These are phyloP conservation scores for Unio pictorum DNA, from an alignment of 2,888 invertebrate species.

Conservation along the genomic window DNA sequence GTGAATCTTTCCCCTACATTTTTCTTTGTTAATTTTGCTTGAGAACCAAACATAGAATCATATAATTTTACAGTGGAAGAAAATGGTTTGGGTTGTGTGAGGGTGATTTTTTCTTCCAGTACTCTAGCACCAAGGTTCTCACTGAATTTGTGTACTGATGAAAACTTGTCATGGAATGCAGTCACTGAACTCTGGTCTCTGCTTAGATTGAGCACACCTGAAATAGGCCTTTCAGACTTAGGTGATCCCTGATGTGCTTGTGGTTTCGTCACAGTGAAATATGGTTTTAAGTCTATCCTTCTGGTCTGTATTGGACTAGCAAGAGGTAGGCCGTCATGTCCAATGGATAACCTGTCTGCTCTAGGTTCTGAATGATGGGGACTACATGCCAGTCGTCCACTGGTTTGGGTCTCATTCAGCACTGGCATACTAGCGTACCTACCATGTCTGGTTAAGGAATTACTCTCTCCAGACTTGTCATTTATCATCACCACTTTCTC, in stretches of 20 bases:
- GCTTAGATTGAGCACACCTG: constrained; percentile 13
- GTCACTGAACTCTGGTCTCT: constrained; percentile 37
- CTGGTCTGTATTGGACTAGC: constrained; percentile 19
- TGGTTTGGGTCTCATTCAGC: constrained; percentile 19
- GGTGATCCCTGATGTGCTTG: constrained; percentile 12
- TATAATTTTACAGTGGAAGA: constrained; percentile 30
- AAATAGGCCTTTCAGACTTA: constrained; percentile 3
- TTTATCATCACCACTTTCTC: too few relatives aligned
- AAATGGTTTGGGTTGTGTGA: constrained; percentile 40
- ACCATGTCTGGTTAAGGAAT: constrained; percentile 16
- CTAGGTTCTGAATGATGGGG: constrained; percentile 14
- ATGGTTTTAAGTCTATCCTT: constrained; percentile 34
- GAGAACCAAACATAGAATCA: constrained; percentile 22
- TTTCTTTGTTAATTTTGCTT: constrained; percentile 44
- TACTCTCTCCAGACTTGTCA: too few relatives aligned
- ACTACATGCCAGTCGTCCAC: constrained; percentile 7
- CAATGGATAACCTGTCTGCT: constrained; percentile 15
- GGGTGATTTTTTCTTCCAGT: constrained; percentile 15
- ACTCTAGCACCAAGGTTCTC: constrained; percentile 33
- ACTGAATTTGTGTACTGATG: constrained; percentile 34
- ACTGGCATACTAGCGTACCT: constrained; percentile 55
- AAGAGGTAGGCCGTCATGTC: constrained; percentile 11
- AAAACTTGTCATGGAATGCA: constrained; percentile 50
- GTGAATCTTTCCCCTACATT: constrained; percentile 43
- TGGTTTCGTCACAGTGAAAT: constrained; percentile 28